A percentile compares a stretch with the other conserved stretches of the same genome.
These are phyloP conservation scores for Sympetrum striolatum DNA, from an alignment of 2,888 invertebrate species.

Conservation along the genomic window DNA sequence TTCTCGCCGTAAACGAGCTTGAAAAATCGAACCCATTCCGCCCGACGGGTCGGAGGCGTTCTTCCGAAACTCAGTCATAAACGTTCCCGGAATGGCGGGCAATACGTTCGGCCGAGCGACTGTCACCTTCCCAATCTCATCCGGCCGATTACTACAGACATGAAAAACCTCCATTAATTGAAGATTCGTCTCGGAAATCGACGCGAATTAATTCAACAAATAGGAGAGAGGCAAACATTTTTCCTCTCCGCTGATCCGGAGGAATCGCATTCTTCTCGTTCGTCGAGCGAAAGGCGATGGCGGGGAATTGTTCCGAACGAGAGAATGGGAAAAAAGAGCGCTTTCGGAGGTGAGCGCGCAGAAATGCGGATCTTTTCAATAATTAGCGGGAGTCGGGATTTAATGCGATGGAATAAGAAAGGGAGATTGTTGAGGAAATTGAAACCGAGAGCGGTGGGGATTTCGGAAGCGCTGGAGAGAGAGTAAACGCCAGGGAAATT, in stretches of 20 bases:
- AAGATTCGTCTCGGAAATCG: not conserved
- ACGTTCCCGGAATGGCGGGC: too few species aligned
- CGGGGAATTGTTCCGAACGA: not conserved
- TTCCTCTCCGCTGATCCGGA: not conserved
- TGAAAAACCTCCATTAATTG: not conserved
- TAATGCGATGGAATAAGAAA: not conserved
- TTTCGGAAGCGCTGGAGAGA: not conserved
- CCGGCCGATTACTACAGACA: not conserved
- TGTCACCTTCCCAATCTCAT: too few species aligned
- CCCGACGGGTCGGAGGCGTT: too few species aligned
- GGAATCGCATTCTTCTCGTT: not conserved
- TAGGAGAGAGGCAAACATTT: not conserved
- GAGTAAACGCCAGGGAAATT: not conserved
- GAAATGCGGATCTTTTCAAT: not conserved
- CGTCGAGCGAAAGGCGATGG: not conserved
- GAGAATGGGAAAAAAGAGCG: too few species aligned
- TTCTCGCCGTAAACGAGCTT: too few species aligned
- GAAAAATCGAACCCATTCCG: too few species aligned
- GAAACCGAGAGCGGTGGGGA: too few species aligned
- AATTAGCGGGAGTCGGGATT: not conserved
- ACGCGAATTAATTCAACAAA: not conserved
- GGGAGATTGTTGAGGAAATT: not conserved
- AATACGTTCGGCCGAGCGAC: too few species aligned
- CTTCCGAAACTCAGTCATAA: too few species aligned
- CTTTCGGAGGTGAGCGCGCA: not conserved